Conservation (phyloP, 1,140 invertebrate species). For the Ips nitidus region DNA sequence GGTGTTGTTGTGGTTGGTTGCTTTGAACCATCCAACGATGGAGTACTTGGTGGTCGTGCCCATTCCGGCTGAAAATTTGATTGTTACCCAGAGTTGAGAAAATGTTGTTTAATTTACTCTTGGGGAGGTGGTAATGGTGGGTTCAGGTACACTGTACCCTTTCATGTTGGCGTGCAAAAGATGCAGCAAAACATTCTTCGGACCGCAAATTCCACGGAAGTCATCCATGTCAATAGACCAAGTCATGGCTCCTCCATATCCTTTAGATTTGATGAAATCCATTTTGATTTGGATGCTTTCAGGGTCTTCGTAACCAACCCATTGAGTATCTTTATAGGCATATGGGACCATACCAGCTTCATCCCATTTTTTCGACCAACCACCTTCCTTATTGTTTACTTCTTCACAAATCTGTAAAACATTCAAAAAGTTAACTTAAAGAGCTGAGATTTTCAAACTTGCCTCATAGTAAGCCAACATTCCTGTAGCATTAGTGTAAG, state of each 20-base stretch:
- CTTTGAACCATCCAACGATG: slow-evolving; percentile 49
- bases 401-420: slow-evolving; percentile 71
- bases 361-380: slow-evolving; percentile 83
- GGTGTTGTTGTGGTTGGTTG: slow-evolving; percentile 38
- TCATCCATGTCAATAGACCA: slow-evolving; percentile 91
- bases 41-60: slow-evolving; percentile 67
- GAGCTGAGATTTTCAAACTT: slow-evolving; percentile 27
- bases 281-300: slow-evolving; percentile 83
- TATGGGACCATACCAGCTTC: slow-evolving; percentile 80
- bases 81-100: neutral
- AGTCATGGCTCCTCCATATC: slow-evolving; percentile 83
- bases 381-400: slow-evolving; percentile 64
- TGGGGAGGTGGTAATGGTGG: slow-evolving; percentile 66
- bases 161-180: slow-evolving; percentile 74
- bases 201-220: slow-evolving; percentile 75
- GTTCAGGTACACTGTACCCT: slow-evolving; percentile 71
- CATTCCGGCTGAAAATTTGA: slow-evolving; percentile 63
- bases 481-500: slow-evolving; percentile 82
- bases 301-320: slow-evolving; percentile 89
- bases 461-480: slow-evolving; percentile 89
- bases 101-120: slow-evolving; percentile 54
- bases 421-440: slow-evolving; percentile 1
- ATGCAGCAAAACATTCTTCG: slow-evolving; percentile 69
- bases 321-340: slow-evolving; percentile 84
- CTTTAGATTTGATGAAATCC: slow-evolving; percentile 78